These are phyloP conservation scores for Lithophane ornitopus DNA, from an alignment of 2,888 invertebrate species.

Conservation along the genomic window DNA sequence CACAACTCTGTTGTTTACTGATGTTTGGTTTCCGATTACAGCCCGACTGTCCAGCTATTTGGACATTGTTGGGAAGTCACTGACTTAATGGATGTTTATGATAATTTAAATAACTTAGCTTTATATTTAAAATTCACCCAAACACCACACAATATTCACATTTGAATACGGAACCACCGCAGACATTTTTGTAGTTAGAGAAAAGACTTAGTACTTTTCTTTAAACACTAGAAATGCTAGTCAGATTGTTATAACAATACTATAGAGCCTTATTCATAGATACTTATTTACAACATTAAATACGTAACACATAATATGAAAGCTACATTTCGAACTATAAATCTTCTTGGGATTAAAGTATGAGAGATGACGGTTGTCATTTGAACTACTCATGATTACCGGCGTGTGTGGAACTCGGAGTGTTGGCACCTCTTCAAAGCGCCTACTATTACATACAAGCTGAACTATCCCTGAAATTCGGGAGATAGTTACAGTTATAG, in stretches of 20 bases:
- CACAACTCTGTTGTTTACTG: slow-evolving; percentile 64
- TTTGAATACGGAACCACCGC: background rate
- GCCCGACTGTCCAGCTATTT: slow-evolving; percentile 38
- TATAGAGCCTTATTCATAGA: background rate
- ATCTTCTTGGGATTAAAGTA: slow-evolving; percentile 44
- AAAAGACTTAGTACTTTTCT: slow-evolving; percentile 10
- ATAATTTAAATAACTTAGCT: slow-evolving; percentile 14
- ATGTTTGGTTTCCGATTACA: slow-evolving; percentile 73
- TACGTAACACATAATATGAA: slow-evolving; percentile 14
- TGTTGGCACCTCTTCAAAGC: slow-evolving; percentile 77
- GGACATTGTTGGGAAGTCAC: slow-evolving; percentile 24
- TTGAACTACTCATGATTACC: slow-evolving; percentile 44
- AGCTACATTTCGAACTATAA: slow-evolving; percentile 40
- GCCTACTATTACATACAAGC: slow-evolving; percentile 48
- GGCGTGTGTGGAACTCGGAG: slow-evolving; percentile 61
- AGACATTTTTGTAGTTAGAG: background rate
- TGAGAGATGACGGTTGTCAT: slow-evolving; percentile 47
- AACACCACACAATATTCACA: slow-evolving; percentile 8
- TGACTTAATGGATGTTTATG: slow-evolving; percentile 29
- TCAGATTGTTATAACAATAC: background rate
- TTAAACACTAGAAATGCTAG: background rate
- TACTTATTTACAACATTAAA: slow-evolving; percentile 12
- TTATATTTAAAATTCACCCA: slow-evolving; percentile 6
- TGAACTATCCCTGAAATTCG: slow-evolving; percentile 57
- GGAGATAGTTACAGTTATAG: slow-evolving; percentile 52